These are phyloP conservation scores for Tachystola acroxantha DNA, from an alignment of 2,888 invertebrate genomes.

Conservation along the genomic window DNA sequence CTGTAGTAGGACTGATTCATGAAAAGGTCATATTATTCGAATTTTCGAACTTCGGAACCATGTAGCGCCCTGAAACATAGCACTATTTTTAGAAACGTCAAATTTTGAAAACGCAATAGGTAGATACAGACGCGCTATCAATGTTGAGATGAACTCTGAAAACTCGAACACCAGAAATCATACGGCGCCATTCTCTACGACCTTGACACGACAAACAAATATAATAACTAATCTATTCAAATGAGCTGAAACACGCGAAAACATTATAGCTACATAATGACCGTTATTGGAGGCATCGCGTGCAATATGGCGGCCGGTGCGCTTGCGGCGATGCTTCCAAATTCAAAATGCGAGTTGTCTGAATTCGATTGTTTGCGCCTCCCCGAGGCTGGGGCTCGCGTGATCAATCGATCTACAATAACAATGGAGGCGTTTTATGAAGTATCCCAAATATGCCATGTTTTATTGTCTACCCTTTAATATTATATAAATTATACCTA, in stretches of 20 bases:
- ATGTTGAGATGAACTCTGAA: too few species aligned
- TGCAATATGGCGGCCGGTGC: slow-evolving; percentile 54
- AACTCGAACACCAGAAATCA: too few species aligned
- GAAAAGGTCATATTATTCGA: too few species aligned
- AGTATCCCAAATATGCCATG: slow-evolving; percentile 15
- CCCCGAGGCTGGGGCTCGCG: slow-evolving; percentile 41
- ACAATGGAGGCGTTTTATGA: slow-evolving; percentile 28
- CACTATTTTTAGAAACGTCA: too few species aligned
- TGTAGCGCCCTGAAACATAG: too few species aligned
- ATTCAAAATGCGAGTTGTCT: slow-evolving; percentile 34
- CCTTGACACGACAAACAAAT: slow-evolving; percentile 7
- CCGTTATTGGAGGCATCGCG: slow-evolving; percentile 38
- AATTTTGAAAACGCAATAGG: too few species aligned
- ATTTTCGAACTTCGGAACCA: too few species aligned
- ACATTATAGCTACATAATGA: slow-evolving; percentile 21
- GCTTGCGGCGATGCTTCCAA: slow-evolving; percentile 53
- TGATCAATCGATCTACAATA: slow-evolving; percentile 35
- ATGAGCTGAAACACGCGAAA: slow-evolving; percentile 4
- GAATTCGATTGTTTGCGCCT: slow-evolving; percentile 18
- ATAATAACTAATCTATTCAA: slow-evolving; percentile 2
- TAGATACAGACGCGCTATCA: too few species aligned
- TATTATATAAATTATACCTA: too few species aligned
- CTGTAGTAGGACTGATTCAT: too few species aligned
- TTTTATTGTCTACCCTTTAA: neutral
- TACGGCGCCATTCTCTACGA: neutral